A percentile compares a stretch with the other conserved stretches of the same genome.
Conservation (phyloP, 2,888 invertebrate species). For the Drosophila neonasuta region DNA sequence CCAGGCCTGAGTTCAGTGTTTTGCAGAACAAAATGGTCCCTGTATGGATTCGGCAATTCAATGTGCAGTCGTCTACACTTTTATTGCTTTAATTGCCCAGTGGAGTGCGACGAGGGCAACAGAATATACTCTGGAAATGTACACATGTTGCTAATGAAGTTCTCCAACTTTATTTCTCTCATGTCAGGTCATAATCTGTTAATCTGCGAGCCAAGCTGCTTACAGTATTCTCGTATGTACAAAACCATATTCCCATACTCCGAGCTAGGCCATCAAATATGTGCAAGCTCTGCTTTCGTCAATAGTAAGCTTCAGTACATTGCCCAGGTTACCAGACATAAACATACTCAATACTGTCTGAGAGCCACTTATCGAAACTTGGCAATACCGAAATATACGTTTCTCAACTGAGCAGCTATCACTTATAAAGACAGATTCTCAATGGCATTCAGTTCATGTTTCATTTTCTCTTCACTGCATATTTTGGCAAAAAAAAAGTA, state of each 20-base stretch:
- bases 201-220: slow-evolving; percentile 64
- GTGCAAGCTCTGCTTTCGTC: not conserved
- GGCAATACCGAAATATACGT: slow-evolving; percentile 32
- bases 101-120: slow-evolving; percentile 64
- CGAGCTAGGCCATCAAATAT: not conserved
- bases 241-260: slow-evolving; percentile 2
- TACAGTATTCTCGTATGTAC: slow-evolving; percentile 22
- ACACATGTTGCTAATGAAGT: slow-evolving; percentile 76
- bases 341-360: slow-evolving; percentile 9
- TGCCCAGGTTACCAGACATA: slow-evolving; percentile 39
- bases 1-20: slow-evolving; percentile 11
- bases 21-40: slow-evolving; percentile 10
- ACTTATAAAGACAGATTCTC: too few relatives aligned
- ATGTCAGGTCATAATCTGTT: slow-evolving; percentile 77
- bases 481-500: not conserved
- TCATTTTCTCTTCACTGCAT: slow-evolving; percentile 33
- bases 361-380: slow-evolving; percentile 16
- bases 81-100: slow-evolving; percentile 76
- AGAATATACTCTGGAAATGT: slow-evolving; percentile 50
- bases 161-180: slow-evolving; percentile 65
- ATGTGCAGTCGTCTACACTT: slow-evolving; percentile 68
- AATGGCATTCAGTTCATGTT: too few relatives aligned
- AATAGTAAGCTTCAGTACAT: slow-evolving; percentile 9
- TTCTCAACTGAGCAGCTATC: slow-evolving; percentile 4
- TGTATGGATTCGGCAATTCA: slow-evolving; percentile 54